Evolutionary conservation across 2,888 invertebrate genomes (phyloP).

Genomic region (Julus scandinavius): DNA sequence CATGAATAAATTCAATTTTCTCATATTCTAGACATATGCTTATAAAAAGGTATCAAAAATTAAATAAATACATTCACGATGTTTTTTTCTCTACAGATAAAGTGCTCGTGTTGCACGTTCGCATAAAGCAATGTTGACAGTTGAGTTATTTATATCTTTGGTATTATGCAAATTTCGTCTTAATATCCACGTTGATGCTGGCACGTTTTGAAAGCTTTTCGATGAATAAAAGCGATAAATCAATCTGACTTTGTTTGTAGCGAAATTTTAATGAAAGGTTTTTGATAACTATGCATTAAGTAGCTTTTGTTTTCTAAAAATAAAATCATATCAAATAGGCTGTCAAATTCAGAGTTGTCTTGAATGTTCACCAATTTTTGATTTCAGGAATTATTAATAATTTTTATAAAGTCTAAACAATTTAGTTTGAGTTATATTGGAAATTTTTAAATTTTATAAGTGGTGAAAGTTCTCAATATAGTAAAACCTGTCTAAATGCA

Average conservation of each 20-base stretch:
- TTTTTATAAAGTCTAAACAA: too few relatives aligned
- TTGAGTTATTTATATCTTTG: background rate
- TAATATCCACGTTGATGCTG: background rate
- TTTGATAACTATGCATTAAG: background rate
- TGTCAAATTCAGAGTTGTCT: too few relatives aligned
- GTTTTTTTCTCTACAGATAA: background rate
- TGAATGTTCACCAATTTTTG: too few relatives aligned
- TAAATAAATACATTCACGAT: background rate
- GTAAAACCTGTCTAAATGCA: too few relatives aligned
- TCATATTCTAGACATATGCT: background rate
- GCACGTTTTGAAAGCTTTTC: background rate
- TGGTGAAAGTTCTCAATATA: too few relatives aligned
- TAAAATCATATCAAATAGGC: background rate
- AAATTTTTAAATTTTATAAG: too few relatives aligned
- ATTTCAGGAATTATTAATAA: too few relatives aligned
- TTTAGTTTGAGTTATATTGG: too few relatives aligned
- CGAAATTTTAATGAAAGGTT: background rate
- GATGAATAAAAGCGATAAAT: background rate
- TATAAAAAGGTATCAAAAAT: background rate
- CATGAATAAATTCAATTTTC: background rate
- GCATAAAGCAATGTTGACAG: conserved; percentile 16
- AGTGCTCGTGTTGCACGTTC: background rate
- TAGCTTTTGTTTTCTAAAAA: background rate
- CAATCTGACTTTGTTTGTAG: background rate
- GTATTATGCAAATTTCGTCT: conserved; percentile 1